Evolutionary conservation across 2,113 vertebrate species (phyloP).

Genomic region (Lasiurus borealis): DNA sequence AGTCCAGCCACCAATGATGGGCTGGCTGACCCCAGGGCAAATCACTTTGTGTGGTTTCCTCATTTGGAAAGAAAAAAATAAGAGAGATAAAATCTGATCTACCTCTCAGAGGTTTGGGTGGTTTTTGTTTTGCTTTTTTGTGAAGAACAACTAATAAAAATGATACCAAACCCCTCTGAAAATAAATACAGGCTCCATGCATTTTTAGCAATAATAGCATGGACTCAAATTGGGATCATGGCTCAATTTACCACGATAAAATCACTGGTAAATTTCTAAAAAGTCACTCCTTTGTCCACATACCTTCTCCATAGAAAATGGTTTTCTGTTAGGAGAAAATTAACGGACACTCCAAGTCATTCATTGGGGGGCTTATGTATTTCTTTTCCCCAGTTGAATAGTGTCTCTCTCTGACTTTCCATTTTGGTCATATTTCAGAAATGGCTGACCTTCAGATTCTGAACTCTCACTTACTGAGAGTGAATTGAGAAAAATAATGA

Average conservation of each 20-base stretch:
- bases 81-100: conserved; percentile 77
- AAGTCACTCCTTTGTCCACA: conserved; percentile 75
- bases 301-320: conserved; percentile 66
- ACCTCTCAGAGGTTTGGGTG: conserved; percentile 67
- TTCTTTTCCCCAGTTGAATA: conserved; percentile 10
- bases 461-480: conserved; percentile 22
- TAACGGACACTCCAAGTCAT: background rate
- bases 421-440: conserved; percentile 79
- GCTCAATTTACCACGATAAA: conserved; percentile 79
- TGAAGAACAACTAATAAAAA: conserved; percentile 82
- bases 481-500: conserved; percentile 61
- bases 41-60: conserved; percentile 69
- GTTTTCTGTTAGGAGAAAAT: conserved; percentile 61
- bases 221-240: conserved; percentile 63
- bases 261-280: conserved; percentile 76
- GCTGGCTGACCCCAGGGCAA: conserved; percentile 70
- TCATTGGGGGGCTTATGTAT: background rate
- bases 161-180: conserved; percentile 78
- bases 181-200: conserved; percentile 76
- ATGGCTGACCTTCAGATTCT: conserved; percentile 25
- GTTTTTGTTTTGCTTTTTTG: conserved; percentile 81
- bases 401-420: conserved; percentile 9
- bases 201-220: conserved; percentile 70
- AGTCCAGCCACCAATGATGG: background rate
- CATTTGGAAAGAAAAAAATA: conserved; percentile 39